Conservation (phyloP, 1,140 invertebrate species). For the Diuraphis noxia region DNA sequence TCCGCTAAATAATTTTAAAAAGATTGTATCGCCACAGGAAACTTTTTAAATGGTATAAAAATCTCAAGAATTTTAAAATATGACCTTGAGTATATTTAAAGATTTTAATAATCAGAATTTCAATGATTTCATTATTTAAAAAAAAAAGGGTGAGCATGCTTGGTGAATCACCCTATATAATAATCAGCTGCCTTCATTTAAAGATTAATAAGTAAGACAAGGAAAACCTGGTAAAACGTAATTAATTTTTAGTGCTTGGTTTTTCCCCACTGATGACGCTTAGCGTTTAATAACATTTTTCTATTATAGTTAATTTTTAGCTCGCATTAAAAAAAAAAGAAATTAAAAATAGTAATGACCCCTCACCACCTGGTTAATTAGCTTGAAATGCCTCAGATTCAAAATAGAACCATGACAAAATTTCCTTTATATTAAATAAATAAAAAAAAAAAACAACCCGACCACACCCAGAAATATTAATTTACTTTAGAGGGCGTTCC, state of each 20-base stretch:
- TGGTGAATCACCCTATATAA: no score
- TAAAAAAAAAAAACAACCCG: background rate
- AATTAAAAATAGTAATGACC: background rate
- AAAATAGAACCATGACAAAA: conserved; percentile 16
- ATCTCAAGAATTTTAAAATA: no score
- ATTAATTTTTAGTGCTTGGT: background rate
- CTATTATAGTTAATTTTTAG: background rate
- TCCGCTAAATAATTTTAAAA: no score
- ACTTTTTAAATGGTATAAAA: no score
- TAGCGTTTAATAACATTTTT: background rate
- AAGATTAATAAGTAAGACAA: background rate
- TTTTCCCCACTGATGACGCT: background rate
- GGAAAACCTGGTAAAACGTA: background rate
- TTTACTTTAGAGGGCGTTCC: conserved; percentile 32
- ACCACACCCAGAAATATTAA: conserved; percentile 51
- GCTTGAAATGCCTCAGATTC: conserved; percentile 6
- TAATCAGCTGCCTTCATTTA: background rate
- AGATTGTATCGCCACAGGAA: no score
- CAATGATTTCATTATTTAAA: no score
- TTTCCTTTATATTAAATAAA: conserved; percentile 34
- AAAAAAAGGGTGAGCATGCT: no score
- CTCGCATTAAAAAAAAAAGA: background rate
- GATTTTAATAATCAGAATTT: no score
- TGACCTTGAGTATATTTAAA: no score
- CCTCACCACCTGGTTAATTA: background rate